Evolutionary conservation across 2,797 vertebrate genomes (phyloP), one percentile per base, ranked within the genome.

Genomic region (Dendrocincla tyrannina): DNA sequence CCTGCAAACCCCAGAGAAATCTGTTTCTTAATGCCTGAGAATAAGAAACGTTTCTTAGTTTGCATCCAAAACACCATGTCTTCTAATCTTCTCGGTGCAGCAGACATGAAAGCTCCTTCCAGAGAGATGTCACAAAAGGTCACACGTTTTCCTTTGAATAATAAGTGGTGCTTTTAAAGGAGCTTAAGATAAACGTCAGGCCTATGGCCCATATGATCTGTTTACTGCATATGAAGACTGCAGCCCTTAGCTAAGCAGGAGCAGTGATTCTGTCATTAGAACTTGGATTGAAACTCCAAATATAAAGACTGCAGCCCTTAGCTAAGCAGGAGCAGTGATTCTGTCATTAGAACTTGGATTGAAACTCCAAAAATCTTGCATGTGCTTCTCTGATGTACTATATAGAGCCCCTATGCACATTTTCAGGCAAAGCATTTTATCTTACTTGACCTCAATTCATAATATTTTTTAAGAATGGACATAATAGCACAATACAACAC

Each of bases 121-220:
- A 76, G 62, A 82, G 68, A 32, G 41, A 88, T 83, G 72, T 84
- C 91, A 92, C 41, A 32, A 63, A 82, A 83, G 77, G 89, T 91
- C 94, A 89, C 74, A 46, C 4, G 0, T 88, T 96, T 94, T 67
- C 59, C 83, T 91, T 60, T 87, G 82, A 88, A 59, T 82, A 49
- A 76, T 41, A 37, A 89, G 66, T 4, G 0, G 37, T 85, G 63
- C 68, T 89, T 92, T 94, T 93, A 91, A 95, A 96, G 66, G 62
- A 96, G 93, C 90, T 97, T 97, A 89, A 85, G 91, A 91, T 95
- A 89, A 96, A 94, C 73, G 91, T 88, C 33, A 84, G 44, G 35
- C 69, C 88, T 72, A 4, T 91, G 75, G 76, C 76, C 46, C 10
- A 0, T 58, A 33, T 69, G 62, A 60, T 78, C 47, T 78, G 58